A percentile compares a stretch with the other conserved stretches of the same genome.
Evolutionary conservation across 2,888 invertebrate genomes (phyloP).

Genomic region (Dryobota labecula): DNA sequence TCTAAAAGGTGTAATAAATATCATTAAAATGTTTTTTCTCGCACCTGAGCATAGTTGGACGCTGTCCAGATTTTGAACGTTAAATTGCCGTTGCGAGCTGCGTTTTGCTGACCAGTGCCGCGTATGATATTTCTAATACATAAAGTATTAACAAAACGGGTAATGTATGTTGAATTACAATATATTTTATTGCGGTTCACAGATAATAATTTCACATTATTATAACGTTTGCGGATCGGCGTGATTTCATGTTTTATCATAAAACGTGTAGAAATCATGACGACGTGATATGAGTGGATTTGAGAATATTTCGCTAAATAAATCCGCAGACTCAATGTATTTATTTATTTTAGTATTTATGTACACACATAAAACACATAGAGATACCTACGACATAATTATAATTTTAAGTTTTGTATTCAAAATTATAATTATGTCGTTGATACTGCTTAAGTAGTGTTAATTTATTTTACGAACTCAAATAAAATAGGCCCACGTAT

Average conservation of each 20-base stretch:
- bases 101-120: conserved; percentile 66
- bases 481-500: too few relatives aligned
- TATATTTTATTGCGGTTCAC: conserved; percentile 52
- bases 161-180: conserved; percentile 67
- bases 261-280: conserved; percentile 31
- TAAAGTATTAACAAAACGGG: conserved; percentile 59
- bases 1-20: conserved; percentile 74
- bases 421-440: too few relatives aligned
- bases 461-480: too few relatives aligned
- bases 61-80: conserved; percentile 67
- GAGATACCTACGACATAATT: too few relatives aligned
- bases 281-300: conserved; percentile 2
- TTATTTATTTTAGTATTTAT: too few relatives aligned
- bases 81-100: conserved; percentile 54
- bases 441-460: too few relatives aligned
- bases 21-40: conserved; percentile 70
- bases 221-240: conserved; percentile 38
- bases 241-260: conserved; percentile 44
- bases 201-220: conserved; percentile 50
- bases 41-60: conserved; percentile 75
- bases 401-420: too few relatives aligned
- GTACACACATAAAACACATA: too few relatives aligned
- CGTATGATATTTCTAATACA: conserved; percentile 57
- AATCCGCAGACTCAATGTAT: not conserved
- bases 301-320: conserved; percentile 21